Percentiles rank a stretch among this genome's conserved stretches.
phyloP scores from a whole-genome alignment of 1,140 invertebrate species.

The Zelostemma sp. region DNA sequence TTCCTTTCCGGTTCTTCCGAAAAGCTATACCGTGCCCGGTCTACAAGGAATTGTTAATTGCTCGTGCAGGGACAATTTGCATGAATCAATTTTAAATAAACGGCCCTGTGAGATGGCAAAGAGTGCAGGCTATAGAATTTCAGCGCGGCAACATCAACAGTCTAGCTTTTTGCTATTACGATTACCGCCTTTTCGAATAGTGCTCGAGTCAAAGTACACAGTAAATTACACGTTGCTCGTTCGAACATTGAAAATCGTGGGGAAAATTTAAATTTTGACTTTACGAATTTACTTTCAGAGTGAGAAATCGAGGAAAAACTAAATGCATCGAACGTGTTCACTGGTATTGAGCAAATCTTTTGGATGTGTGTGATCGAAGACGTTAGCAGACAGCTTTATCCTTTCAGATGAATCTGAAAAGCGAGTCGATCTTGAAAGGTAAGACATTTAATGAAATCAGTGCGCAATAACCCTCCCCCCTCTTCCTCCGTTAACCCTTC shows the following conservation, averaged over 20 bases:
- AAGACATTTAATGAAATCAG: constrained; percentile 68
- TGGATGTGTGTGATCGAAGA: constrained; percentile 26
- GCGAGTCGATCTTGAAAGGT: constrained; percentile 52
- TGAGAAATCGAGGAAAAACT: too few species aligned
- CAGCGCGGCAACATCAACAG: constrained; percentile 27
- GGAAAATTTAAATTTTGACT: too few species aligned
- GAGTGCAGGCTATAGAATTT: constrained; percentile 51
- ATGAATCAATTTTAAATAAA: constrained; percentile 71
- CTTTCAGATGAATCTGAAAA: constrained; percentile 32
- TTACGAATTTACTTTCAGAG: too few species aligned
- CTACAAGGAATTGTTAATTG: constrained; percentile 71
- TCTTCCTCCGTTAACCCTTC: constrained; percentile 38
- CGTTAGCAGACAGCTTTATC: constrained; percentile 7
- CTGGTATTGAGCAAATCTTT: constrained; percentile 16
- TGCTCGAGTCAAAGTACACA: constrained; percentile 7
- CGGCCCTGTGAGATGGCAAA: constrained; percentile 52
- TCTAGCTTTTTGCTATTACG: constrained; percentile 7
- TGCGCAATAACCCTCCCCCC: constrained; percentile 53
- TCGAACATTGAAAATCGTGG: too few species aligned
- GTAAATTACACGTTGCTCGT: too few species aligned
- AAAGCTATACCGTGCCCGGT: constrained; percentile 63
- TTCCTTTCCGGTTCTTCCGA: constrained; percentile 41
- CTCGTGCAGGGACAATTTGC: constrained; percentile 69
- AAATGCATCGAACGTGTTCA: too few species aligned
- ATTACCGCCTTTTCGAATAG: constrained; percentile 18